Conservation (phyloP, 2,113 vertebrate species). For the Microcebus jonahi region DNA sequence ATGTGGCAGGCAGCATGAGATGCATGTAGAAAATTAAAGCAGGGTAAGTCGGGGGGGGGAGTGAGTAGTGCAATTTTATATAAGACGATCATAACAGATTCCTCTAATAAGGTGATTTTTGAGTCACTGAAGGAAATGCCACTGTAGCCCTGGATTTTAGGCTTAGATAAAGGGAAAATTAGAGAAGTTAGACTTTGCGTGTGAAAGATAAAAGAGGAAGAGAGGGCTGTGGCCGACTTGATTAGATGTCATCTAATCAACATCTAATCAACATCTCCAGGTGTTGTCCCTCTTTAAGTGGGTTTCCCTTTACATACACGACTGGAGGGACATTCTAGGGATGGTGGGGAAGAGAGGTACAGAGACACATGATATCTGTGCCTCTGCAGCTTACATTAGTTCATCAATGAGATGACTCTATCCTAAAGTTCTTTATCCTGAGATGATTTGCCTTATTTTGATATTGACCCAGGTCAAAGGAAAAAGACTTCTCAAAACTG, state of each 20-base stretch:
- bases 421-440: neutral
- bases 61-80: neutral
- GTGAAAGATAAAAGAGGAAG: neutral
- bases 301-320: neutral
- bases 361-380: neutral
- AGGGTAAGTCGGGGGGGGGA: neutral
- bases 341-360: neutral
- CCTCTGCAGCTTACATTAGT: neutral
- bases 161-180: neutral
- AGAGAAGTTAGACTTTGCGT: neutral
- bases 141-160: neutral
- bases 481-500: slow-evolving; percentile 19
- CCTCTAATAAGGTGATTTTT: neutral
- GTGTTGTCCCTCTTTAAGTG: neutral
- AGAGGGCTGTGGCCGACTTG: neutral
- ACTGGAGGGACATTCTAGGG: neutral
- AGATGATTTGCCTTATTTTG: neutral
- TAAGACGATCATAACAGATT: neutral
- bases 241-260: too few relatives aligned
- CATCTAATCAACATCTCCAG: neutral
- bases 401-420: neutral
- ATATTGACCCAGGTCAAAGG: neutral
- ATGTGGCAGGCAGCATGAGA: neutral
- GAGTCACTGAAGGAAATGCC: neutral
- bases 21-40: neutral